Percentiles rank a stretch among this genome's conserved stretches.
These are phyloP conservation scores for Patiria miniata DNA, from an alignment of 35 echinoderm and acorn worm genomes.

Conservation along the genomic window DNA sequence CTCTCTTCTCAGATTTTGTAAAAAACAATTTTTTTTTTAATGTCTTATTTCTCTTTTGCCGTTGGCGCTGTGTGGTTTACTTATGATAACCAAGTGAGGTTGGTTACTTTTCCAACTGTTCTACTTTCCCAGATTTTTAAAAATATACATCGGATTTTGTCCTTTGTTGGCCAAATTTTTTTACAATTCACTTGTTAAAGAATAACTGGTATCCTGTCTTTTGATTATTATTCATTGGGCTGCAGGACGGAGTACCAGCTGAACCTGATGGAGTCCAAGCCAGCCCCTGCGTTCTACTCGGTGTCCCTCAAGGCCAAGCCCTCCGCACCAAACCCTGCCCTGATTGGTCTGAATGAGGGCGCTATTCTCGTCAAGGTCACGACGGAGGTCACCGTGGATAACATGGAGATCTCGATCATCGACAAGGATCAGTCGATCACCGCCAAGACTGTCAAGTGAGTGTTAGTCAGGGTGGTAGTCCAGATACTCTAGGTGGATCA, in stretches of 20 bases:
- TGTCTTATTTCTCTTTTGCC: too few relatives aligned
- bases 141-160: too few relatives aligned
- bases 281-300: constrained; percentile 80
- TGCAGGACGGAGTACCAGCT: constrained; percentile 74
- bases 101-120: too few relatives aligned
- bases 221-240: background rate
- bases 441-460: constrained; percentile 93
- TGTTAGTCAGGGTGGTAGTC: background rate
- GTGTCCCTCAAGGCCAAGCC: constrained; percentile 58
- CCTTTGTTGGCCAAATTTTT: too few relatives aligned
- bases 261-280: constrained; percentile 81
- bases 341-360: constrained; percentile 80
- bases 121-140: too few relatives aligned
- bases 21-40: background rate
- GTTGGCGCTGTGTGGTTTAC: too few relatives aligned
- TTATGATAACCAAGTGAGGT: too few relatives aligned
- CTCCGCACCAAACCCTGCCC: constrained; percentile 39
- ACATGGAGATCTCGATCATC: constrained; percentile 74
- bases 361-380: constrained; percentile 84
- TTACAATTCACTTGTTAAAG: too few relatives aligned
- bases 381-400: constrained; percentile 77
- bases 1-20: background rate
- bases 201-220: too few relatives aligned
- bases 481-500: too few relatives aligned
- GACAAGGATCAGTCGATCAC: constrained; percentile 95